phyloP scores from a whole-genome alignment of 2,113 vertebrate species.

The Hydrolagus affinis region DNA sequence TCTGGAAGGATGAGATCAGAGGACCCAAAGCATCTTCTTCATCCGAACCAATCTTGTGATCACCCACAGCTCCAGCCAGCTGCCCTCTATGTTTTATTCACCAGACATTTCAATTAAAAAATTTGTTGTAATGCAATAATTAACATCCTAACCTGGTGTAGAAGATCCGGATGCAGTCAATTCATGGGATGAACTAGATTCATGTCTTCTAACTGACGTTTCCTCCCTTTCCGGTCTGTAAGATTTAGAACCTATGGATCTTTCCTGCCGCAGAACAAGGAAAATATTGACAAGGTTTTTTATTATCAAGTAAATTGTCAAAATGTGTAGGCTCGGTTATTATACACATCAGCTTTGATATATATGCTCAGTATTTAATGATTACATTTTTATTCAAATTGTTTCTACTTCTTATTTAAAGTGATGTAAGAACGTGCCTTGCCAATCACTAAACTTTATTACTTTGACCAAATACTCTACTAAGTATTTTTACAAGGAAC shows the following conservation, averaged over 20 bases:
- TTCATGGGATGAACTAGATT: neutral
- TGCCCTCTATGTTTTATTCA: neutral
- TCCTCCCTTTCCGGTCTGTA: neutral
- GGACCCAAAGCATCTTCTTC: too few species aligned
- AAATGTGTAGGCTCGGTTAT: neutral
- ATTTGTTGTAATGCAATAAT: neutral
- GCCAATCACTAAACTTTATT: neutral
- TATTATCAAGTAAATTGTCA: neutral
- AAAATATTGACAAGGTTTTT: neutral
- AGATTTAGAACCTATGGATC: neutral
- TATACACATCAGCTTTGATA: too few species aligned
- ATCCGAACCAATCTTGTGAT: too few species aligned
- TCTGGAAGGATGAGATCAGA: too few species aligned
- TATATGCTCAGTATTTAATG: too few species aligned
- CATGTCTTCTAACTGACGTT: neutral
- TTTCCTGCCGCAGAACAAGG: neutral
- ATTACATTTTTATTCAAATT: too few species aligned
- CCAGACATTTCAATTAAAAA: neutral
- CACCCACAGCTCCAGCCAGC: too few species aligned
- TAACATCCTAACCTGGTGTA: conserved; percentile 8
- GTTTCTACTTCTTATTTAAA: neutral
- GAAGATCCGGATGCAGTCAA: neutral
- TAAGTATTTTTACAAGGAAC: neutral
- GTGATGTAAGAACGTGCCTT: neutral
- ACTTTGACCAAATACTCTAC: neutral